phyloP scores from a whole-genome alignment of 2,113 vertebrate species.

The Eclectus roratus region DNA sequence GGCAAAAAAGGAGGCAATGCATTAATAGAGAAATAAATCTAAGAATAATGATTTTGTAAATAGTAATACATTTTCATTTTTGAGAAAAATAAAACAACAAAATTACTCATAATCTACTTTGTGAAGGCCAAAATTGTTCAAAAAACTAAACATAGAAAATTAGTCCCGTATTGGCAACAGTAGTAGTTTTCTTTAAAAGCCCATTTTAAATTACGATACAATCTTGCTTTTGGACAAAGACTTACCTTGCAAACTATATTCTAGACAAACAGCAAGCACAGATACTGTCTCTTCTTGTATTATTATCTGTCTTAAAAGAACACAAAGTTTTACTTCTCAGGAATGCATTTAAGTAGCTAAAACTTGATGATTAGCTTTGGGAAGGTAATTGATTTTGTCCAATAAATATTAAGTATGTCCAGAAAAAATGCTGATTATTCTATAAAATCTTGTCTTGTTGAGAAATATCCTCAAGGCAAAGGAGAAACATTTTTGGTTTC shows the following conservation, averaged over 20 bases:
- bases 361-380: neutral
- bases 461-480: neutral
- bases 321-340: neutral
- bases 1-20: neutral
- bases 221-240: neutral
- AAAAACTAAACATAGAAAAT: neutral
- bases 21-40: neutral
- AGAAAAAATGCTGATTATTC: neutral
- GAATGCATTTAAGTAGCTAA: neutral
- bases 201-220: neutral
- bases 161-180: neutral
- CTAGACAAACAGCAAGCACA: neutral
- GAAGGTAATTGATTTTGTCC: neutral
- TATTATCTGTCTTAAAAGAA: neutral
- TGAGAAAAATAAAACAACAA: neutral
- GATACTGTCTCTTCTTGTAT: neutral
- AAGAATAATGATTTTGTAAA: neutral
- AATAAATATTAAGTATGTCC: neutral
- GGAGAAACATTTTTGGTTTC: neutral
- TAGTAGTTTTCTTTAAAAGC: neutral
- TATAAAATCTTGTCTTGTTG: neutral
- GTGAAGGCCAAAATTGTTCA: neutral
- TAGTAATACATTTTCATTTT: neutral
- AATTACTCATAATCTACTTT: neutral
- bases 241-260: neutral